Evolutionary conservation across 2,797 vertebrate genomes (phyloP), one percentile per base, ranked within the genome.

Genomic region (Labroides dimidiatus): DNA sequence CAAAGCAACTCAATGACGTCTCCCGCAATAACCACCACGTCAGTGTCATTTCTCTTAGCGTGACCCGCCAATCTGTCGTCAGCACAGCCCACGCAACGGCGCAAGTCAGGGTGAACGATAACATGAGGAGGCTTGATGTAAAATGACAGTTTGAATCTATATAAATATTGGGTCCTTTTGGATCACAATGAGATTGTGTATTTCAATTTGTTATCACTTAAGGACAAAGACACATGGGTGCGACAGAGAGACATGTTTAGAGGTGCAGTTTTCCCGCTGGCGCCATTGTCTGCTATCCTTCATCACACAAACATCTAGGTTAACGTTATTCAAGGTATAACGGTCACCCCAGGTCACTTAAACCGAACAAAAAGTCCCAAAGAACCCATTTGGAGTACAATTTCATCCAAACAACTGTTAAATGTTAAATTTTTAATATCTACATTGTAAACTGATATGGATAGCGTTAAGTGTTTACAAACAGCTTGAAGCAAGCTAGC

Each of bases 381-480:
- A 39, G 2, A 39, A 39, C 12, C 36, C 3, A 4, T 13, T 39
- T 3, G 2, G 11, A 14, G 11, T 4, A 6, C 13, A 14, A 14
- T 14, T 13, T 13, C 13, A 12, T 3, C 12, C 13, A 1, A 13
- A 2, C 13, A 3, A 39, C 2, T 13, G 10, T 39, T 12, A 39
- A 12, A 14, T 14, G 37, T 39, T 33, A 1, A 6, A 9, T 6
- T 33, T 27, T 33, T 7, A 39, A 11, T 14, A 11, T 3, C 11
- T 39, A 3, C 11, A 19, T 1, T 13, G 0, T 4, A 4, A 0
- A 30, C 12, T 5, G 4, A 9, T 30, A 17, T 3, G 0, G 21
- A 36, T 39, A 2, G 17, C 4, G 16, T 14, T 4, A 20, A 30
- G 0, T 82, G 87, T 91, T 89, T 87, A 84, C 78, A 81, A 87